Evolutionary conservation across 2,888 invertebrate genomes (phyloP).

Genomic region (Pharmacophagus antenor): DNA sequence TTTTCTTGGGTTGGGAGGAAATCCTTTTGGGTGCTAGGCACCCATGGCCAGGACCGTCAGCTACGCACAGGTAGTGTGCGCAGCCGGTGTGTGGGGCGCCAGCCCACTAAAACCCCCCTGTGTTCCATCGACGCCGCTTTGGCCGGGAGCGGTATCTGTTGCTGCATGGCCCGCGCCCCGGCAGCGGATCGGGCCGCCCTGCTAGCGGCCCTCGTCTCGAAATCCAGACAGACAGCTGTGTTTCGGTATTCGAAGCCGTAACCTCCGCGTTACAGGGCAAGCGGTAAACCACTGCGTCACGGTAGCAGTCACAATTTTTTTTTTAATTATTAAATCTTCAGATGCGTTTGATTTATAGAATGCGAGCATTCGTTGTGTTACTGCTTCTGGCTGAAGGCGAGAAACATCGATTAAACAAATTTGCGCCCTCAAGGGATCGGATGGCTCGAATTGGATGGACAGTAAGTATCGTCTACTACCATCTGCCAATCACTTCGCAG

Average conservation of each 20-base stretch:
- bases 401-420: slow-evolving; percentile 6
- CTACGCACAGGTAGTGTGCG: too few species aligned
- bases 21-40: too few species aligned
- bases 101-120: too few species aligned
- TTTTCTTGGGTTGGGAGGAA: too few species aligned
- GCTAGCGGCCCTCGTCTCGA: too few species aligned
- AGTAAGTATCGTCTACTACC: slow-evolving; percentile 29
- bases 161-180: too few species aligned
- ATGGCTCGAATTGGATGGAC: slow-evolving; percentile 22
- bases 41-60: too few species aligned
- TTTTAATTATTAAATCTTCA: slow-evolving; percentile 11
- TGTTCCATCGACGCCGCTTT: too few species aligned
- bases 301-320: not conserved
- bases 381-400: slow-evolving; percentile 7
- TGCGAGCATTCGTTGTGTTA: not conserved
- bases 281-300: not conserved
- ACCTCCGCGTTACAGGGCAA: not conserved
- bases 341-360: slow-evolving; percentile 6
- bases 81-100: too few species aligned
- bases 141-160: too few species aligned
- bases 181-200: too few species aligned
- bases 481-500: slow-evolving; percentile 26
- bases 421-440: slow-evolving; percentile 10
- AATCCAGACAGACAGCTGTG: not conserved
- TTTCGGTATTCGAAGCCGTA: not conserved